phyloP scores from a whole-genome alignment of 2,113 vertebrate species.

The Lagopus leucura region DNA sequence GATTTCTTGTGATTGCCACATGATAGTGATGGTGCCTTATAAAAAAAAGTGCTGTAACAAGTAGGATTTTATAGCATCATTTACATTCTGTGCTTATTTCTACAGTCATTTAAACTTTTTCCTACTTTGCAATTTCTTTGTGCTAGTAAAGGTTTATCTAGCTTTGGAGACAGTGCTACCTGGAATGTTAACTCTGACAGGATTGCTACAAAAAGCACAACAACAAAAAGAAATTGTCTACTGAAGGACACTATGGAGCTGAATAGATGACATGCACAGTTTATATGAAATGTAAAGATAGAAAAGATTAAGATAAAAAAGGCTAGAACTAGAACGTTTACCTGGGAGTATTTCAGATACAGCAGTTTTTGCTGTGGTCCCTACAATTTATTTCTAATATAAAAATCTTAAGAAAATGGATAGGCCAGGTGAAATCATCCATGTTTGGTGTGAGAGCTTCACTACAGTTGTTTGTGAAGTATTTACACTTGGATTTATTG shows the following conservation, averaged over 20 bases:
- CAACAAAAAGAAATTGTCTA: not conserved
- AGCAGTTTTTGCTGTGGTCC: not conserved
- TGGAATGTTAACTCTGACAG: not conserved
- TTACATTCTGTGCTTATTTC: constrained; percentile 64
- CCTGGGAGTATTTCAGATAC: not conserved
- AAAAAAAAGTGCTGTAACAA: constrained; percentile 55
- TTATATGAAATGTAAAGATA: not conserved
- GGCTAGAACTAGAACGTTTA: not conserved
- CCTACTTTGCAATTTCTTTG: constrained; percentile 41
- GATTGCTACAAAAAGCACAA: not conserved
- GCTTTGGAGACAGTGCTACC: constrained; percentile 12
- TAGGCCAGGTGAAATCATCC: not conserved
- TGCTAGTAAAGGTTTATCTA: constrained; percentile 46
- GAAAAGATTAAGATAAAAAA: not conserved
- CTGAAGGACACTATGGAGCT: not conserved
- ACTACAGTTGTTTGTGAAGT: not conserved
- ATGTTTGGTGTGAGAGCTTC: not conserved
- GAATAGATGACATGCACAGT: not conserved
- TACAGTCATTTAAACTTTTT: constrained; percentile 64
- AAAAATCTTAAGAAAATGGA: not conserved
- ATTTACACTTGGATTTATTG: not conserved
- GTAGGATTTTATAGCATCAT: constrained; percentile 53
- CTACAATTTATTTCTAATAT: not conserved
- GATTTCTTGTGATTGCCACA: constrained; percentile 54
- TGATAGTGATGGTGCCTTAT: constrained; percentile 42